These are phyloP conservation scores for Nothura maculosa DNA, from an alignment of 2,797 vertebrate species.

Conservation along the genomic window DNA sequence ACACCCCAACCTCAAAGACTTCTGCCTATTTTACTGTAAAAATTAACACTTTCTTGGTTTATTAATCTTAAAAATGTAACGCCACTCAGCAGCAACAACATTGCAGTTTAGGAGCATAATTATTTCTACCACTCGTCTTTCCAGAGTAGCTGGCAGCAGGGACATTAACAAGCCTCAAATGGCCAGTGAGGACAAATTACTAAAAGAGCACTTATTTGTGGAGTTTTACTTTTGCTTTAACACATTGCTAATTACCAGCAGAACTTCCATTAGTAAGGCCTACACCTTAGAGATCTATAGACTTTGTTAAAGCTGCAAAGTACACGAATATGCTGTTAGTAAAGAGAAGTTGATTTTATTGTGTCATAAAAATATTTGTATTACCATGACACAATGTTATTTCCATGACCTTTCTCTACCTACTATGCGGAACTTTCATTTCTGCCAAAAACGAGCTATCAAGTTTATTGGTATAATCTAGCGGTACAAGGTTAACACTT, in stretches of 20 bases:
- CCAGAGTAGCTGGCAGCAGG: background rate
- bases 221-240: background rate
- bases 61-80: background rate
- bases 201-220: background rate
- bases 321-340: background rate
- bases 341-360: background rate
- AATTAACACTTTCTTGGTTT: background rate
- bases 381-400: background rate
- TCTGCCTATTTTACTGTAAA: background rate
- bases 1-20: background rate
- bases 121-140: background rate
- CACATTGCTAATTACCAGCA: background rate
- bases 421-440: background rate
- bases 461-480: background rate
- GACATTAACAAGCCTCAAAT: background rate
- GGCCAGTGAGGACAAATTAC: background rate
- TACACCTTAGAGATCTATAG: background rate
- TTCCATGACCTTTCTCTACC: background rate
- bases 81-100: background rate
- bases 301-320: background rate
- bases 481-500: background rate
- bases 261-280: background rate
- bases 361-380: background rate
- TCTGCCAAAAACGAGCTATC: background rate
- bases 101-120: background rate